Conservation (phyloP, 2,113 vertebrate genomes). For the Varanus salvator region DNA sequence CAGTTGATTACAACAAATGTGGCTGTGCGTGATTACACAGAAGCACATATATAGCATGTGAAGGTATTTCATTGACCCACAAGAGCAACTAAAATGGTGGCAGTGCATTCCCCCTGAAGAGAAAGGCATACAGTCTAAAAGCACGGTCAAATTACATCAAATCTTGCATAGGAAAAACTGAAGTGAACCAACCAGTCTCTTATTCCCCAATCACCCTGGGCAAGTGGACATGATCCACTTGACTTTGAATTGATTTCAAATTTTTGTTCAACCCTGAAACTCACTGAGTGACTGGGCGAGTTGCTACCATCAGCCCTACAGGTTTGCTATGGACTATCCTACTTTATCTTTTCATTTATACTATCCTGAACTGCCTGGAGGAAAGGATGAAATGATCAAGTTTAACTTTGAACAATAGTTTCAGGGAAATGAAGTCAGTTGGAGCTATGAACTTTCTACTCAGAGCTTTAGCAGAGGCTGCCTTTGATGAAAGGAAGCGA, state of each 20-base stretch:
- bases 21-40: neutral
- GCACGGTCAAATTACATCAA: neutral
- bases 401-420: slow-evolving; percentile 9
- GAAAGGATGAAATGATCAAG: neutral
- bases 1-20: neutral
- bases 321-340: neutral
- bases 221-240: neutral
- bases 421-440: neutral
- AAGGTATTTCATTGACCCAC: neutral
- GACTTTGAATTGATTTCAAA: neutral
- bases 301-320: neutral
- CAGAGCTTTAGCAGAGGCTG: slow-evolving; percentile 34
- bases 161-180: neutral
- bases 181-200: neutral
- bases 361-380: neutral
- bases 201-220: neutral
- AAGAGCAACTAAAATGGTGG: neutral
- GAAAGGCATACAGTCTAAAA: neutral
- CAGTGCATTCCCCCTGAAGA: neutral
- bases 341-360: neutral
- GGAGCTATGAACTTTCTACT: slow-evolving; percentile 31
- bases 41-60: neutral
- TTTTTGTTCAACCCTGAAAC: neutral
- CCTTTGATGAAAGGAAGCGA: slow-evolving; percentile 52
- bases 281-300: neutral